Conservation (phyloP, 2,888 invertebrate species). For the Drosophila neonasuta region DNA sequence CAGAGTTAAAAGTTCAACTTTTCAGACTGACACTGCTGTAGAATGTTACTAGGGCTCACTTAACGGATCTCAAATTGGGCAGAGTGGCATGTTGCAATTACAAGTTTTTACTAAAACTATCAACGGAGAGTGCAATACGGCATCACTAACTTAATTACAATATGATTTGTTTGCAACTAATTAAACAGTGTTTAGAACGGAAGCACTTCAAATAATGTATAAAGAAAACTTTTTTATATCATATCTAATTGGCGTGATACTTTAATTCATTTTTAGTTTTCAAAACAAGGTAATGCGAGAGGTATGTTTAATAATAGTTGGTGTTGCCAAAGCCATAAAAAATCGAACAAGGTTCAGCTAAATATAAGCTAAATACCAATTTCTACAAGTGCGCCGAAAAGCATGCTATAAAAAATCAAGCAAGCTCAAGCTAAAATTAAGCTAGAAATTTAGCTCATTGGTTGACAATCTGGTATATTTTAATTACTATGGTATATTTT, state of each 20-base stretch:
- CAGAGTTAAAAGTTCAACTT: conserved; percentile 23
- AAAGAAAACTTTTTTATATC: background rate
- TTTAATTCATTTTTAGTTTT: conserved; percentile 2
- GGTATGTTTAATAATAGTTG: background rate
- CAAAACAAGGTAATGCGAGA: background rate
- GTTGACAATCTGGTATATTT: too few species aligned
- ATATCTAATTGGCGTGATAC: background rate
- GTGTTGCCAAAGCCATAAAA: too few species aligned
- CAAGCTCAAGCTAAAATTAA: too few species aligned
- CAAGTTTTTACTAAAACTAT: conserved; percentile 22
- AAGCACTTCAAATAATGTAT: background rate
- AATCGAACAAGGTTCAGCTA: too few species aligned
- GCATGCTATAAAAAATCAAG: too few species aligned
- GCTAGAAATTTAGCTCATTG: too few species aligned
- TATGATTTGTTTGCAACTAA: conserved; percentile 4
- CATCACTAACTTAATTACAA: conserved; percentile 9
- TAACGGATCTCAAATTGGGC: conserved; percentile 2
- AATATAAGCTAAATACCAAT: too few species aligned
- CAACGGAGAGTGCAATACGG: background rate
- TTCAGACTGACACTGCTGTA: conserved; percentile 8
- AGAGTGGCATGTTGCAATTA: conserved; percentile 25
- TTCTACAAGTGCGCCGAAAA: too few species aligned
- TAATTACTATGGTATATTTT: too few species aligned
- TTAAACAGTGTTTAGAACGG: background rate
- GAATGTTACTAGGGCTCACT: conserved; percentile 12